Percentiles rank a stretch among this genome's conserved stretches.
Conservation (phyloP, 2,113 vertebrate species). For the Crocuta crocuta region DNA sequence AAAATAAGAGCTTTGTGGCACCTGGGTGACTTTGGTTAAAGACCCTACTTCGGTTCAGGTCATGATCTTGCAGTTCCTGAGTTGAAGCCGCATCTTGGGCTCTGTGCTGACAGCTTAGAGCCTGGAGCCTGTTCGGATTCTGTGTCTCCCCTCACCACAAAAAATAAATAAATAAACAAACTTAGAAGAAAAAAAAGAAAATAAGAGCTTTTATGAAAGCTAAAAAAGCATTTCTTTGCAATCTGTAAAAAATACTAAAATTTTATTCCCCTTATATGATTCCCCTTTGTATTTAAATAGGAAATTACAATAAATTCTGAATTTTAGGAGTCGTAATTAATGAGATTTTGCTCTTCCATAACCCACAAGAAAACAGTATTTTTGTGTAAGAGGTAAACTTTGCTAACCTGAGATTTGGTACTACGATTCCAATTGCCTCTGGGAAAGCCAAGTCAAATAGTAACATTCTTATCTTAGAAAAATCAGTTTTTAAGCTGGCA, state of each 20-base stretch:
- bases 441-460: background rate
- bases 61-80: no score
- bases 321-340: background rate
- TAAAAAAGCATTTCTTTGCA: background rate
- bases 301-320: background rate
- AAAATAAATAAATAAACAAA: no score
- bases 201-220: background rate
- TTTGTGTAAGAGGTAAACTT: constrained; percentile 7
- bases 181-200: background rate
- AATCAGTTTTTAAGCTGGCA: background rate
- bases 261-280: background rate
- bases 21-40: no score
- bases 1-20: background rate
- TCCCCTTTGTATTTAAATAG: no score
- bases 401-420: background rate
- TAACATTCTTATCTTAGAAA: background rate
- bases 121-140: no score
- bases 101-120: no score
- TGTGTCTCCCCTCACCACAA: no score
- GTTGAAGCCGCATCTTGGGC: no score
- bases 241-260: background rate
- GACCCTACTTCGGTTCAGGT: no score
- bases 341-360: background rate
- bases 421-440: background rate
- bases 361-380: background rate